Evolutionary conservation across 2,888 invertebrate genomes (phyloP), one percentile per base, ranked within the genome.

Genomic region (Nemotelus nigrinus): DNA sequence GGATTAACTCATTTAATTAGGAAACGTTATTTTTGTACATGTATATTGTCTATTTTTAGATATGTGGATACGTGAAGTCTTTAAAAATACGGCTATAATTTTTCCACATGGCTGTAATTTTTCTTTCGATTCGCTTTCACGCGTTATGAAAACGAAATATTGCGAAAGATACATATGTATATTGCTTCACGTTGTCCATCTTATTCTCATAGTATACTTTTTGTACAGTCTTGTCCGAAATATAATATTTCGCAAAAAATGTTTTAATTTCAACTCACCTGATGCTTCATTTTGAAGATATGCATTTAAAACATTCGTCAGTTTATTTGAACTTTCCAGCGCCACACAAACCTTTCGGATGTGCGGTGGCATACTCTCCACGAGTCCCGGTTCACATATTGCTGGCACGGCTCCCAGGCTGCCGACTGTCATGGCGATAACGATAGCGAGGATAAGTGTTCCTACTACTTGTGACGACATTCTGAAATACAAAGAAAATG

Each of bases 311-410:
- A 85, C 87, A 67, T 84, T 83, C 2, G 84, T 82, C 80, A 87
- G 79, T 81, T 87, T 86, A 80, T 86, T 85, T 4, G 86, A 86
- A 79, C 87, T 86, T 79, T 87, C 86, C 58, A 91, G 86, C 6
- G 90, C 90, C 77, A 87, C 84, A 84, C 91, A 91, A 50, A 91
- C 89, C 81, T 87, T 86, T 78, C 89, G 88, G 80, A 91, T 89
- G 84, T 89, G 89, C 25, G 88, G 88, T 39, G 91, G 90, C 82
- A 90, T 88, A 79, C 90, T 90, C 79, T 90, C 89, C 60, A 90
- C 81, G 71, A 89, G 85, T 68, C 89, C 89, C 6, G 90, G 89
- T 83, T 88, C 89, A 84, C 91, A 91, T 67, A 90, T 88, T 2
- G 89, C 88, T 55, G 90, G 89, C 81, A 86, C 84, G 53, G 81